Evolutionary conservation across 2,888 invertebrate species (phyloP).

Genomic region (Parascotia fuliginaria): DNA sequence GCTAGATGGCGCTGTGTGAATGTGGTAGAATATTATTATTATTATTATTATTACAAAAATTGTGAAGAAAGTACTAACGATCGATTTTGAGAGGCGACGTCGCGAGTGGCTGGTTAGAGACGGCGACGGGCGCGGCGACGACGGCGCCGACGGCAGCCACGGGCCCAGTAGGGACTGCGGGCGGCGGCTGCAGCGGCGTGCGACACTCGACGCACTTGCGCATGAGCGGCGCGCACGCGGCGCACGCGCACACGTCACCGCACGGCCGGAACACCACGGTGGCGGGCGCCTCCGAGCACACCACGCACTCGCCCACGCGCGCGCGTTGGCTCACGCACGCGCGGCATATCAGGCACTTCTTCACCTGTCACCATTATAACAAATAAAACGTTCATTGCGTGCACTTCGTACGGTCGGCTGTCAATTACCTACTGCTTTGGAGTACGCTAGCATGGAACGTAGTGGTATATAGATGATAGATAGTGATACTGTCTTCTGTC

Average conservation of each 20-base stretch:
- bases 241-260: constrained; percentile 97
- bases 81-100: constrained; percentile 43
- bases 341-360: constrained; percentile 97
- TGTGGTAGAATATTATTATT: too few species aligned
- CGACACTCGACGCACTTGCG: constrained; percentile 99
- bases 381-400: not conserved
- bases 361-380: constrained; percentile 84
- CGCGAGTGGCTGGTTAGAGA: constrained; percentile 1
- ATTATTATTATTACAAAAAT: not conserved
- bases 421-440: too few species aligned
- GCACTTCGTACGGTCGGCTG: too few species aligned
- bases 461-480: too few species aligned
- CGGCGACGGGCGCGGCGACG: constrained; percentile 3
- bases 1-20: too few species aligned
- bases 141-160: constrained; percentile 21
- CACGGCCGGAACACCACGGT: constrained; percentile 97
- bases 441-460: too few species aligned
- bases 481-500: too few species aligned
- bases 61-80: constrained; percentile 42
- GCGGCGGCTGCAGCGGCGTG: constrained; percentile 87
- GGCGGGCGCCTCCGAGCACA: constrained; percentile 97
- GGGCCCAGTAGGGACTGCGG: constrained; percentile 54
- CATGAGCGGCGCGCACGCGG: constrained; percentile 95
- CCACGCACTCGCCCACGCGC: constrained; percentile 97
- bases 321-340: constrained; percentile 92